Evolutionary conservation across 2,113 vertebrate genomes (phyloP), one percentile per base, ranked within the genome.

Genomic region (Hiodon tergisus): DNA sequence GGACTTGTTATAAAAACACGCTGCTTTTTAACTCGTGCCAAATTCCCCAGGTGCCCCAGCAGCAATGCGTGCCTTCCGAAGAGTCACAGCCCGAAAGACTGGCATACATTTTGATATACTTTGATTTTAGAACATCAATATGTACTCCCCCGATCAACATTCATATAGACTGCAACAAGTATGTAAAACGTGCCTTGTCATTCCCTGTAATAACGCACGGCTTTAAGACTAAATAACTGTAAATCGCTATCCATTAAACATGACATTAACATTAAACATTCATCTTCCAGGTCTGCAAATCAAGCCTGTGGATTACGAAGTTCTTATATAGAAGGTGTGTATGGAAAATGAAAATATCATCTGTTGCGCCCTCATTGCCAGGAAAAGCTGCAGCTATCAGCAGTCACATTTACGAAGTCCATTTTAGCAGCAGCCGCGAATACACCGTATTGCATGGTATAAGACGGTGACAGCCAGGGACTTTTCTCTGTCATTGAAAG

Each of bases 1-100:
- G 87, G 71, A 80, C 81, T 78, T 81, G 82, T 83, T 85, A 86
- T 88, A 80, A 87, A 31, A 82, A 86, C 82, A 82, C 78, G 71
- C 82, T 81, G 83, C 80, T 61, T 83, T 86, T 76, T 81, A 78
- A 75, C 71, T 59, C 66, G 76, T 79, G 81, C 82, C 85, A 85
- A 80, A 76, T 85, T 83, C 76, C 48, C 76, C 31, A 71, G 69
- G 31, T 80, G 79, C 82, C 81, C 69, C 72, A 65, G 77, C 78
- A 69, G 78, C 48, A 52, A 50, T 11, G 58, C 16, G 62, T n/a
- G 61, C 63, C 72, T 74, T 80, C 72, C 75, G 73, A 73, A 72
- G 77, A 50, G 31, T 68, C 75, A 66, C 72, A 74, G 83, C 69
- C 78, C 6, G 47, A 50, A 76, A 76, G 55, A 52, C 52, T 17